Evolutionary conservation across 2,888 invertebrate species (phyloP).

Genomic region (Dioctria linearis): DNA sequence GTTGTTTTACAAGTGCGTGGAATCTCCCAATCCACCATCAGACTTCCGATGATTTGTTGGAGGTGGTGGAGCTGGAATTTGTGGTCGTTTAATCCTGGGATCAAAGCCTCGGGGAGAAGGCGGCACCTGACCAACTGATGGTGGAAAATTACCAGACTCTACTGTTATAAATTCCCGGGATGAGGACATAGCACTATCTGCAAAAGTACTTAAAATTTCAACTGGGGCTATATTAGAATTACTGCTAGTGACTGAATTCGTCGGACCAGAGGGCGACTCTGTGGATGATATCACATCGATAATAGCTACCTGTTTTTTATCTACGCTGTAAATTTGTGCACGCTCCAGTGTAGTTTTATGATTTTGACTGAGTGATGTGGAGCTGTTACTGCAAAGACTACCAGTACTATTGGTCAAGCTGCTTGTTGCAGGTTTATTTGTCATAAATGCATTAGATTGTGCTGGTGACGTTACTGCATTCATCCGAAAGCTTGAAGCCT

Average conservation of each 20-base stretch:
- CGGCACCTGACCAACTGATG: slow-evolving; percentile 56
- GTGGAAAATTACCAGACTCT: slow-evolving; percentile 30
- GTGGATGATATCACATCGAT: slow-evolving; percentile 58
- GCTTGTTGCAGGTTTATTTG: slow-evolving; percentile 49
- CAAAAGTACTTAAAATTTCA: slow-evolving; percentile 52
- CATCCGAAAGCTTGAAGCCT: slow-evolving; percentile 60
- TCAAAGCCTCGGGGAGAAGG: slow-evolving; percentile 60
- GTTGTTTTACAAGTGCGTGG: slow-evolving; percentile 59
- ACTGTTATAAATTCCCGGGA: slow-evolving; percentile 49
- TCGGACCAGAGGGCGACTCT: slow-evolving; percentile 38
- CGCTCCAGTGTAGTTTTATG: slow-evolving; percentile 59
- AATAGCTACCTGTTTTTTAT: slow-evolving; percentile 61
- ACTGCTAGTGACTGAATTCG: slow-evolving; percentile 35
- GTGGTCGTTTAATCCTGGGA: slow-evolving; percentile 59
- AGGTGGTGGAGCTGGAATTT: slow-evolving; percentile 60
- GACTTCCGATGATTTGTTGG: slow-evolving; percentile 59
- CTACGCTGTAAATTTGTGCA: slow-evolving; percentile 61
- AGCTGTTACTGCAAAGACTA: slow-evolving; percentile 36
- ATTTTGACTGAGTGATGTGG: slow-evolving; percentile 41
- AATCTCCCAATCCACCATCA: slow-evolving; percentile 57
- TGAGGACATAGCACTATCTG: slow-evolving; percentile 54
- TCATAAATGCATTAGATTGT: slow-evolving; percentile 39
- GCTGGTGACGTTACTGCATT: slow-evolving; percentile 46
- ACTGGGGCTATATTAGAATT: neutral
- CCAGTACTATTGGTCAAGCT: slow-evolving; percentile 54